A percentile compares a stretch with the other conserved stretches of the same genome.
These are phyloP conservation scores for Ivindomyrus marchei DNA, from an alignment of 2,113 vertebrate genomes.

Conservation along the genomic window DNA sequence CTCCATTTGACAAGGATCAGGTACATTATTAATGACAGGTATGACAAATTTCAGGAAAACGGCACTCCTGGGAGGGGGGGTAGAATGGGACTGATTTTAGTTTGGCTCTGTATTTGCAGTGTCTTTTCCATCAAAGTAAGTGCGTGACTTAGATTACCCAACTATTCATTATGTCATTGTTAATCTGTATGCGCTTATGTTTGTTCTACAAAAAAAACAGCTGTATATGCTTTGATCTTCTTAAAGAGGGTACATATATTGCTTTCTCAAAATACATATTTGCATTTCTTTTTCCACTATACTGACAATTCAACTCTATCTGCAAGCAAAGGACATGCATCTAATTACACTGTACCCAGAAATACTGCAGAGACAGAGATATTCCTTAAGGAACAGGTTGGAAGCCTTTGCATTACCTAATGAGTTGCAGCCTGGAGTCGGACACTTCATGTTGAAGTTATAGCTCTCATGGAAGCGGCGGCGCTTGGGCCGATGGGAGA, in stretches of 20 bases:
- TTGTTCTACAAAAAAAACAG: not conserved
- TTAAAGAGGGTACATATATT: no score
- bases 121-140: not conserved
- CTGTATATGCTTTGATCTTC: not conserved
- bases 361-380: not conserved
- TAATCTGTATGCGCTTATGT: not conserved
- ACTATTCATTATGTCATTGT: no score
- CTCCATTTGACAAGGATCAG: not conserved
- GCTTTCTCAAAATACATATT: no score
- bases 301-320: not conserved
- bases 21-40: not conserved
- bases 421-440: constrained; percentile 94
- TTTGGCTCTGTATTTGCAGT: not conserved
- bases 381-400: not conserved
- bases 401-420: constrained; percentile 62
- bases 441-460: constrained; percentile 99
- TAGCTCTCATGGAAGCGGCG: constrained; percentile 97
- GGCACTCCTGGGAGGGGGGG: not conserved
- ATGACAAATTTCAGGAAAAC: not conserved
- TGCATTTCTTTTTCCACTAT: not conserved
- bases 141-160: not conserved
- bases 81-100: not conserved
- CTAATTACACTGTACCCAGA: not conserved
- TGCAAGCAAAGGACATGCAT: not conserved
- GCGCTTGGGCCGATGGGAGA: constrained; percentile 90